These are phyloP conservation scores for Siniperca knerii DNA, from an alignment of 2,113 vertebrate genomes.

Conservation along the genomic window DNA sequence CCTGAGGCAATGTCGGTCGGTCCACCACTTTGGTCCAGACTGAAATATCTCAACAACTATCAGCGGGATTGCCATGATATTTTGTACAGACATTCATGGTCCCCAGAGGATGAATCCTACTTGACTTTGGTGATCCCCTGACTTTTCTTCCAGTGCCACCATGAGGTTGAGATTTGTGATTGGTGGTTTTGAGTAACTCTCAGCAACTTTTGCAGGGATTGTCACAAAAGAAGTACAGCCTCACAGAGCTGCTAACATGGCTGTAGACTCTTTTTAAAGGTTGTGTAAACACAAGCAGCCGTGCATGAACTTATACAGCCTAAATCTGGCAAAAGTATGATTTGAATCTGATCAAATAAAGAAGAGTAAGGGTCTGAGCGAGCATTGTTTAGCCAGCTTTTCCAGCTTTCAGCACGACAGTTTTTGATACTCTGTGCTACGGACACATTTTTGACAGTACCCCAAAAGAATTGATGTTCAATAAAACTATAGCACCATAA, in stretches of 20 bases:
- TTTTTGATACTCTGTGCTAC: background rate
- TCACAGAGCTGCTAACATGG: background rate
- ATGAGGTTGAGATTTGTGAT: too few relatives aligned
- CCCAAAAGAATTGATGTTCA: background rate
- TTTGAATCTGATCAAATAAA: background rate
- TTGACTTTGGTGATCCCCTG: background rate
- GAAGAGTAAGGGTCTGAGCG: background rate
- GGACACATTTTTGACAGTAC: background rate
- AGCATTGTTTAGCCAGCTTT: background rate
- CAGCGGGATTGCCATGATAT: background rate
- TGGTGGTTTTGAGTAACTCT: too few relatives aligned
- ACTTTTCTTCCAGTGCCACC: too few relatives aligned
- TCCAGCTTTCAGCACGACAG: too few relatives aligned
- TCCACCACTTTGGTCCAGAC: background rate
- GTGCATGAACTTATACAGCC: background rate
- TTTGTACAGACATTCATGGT: background rate
- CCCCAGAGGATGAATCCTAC: background rate
- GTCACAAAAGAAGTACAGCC: background rate
- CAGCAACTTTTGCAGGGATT: too few relatives aligned
- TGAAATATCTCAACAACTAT: background rate
- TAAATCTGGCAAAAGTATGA: background rate
- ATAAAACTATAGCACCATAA: background rate
- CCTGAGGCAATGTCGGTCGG: background rate
- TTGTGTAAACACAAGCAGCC: background rate
- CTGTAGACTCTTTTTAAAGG: background rate